Base-by-base conservation (phyloP, 2,113 vertebrate genomes). In the Gnathonemus longibarbis region DNA sequence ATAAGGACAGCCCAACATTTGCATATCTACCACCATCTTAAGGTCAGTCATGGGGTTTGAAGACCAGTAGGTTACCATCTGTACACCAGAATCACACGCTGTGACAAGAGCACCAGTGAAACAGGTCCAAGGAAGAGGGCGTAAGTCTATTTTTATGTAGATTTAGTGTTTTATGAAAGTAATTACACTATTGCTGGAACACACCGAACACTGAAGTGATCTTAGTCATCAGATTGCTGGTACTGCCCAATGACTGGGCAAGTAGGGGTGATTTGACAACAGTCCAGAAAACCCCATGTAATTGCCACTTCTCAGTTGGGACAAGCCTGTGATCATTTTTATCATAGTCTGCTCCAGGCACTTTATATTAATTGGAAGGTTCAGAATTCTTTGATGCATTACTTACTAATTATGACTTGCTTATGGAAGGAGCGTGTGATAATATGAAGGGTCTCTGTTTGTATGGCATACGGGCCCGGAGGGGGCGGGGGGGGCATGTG, bases 341-440 rank as follows among this genome's bases (percentile, higher is more conserved):
- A 52, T 58, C 87, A 35, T 58, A 48, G 66, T 50, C 49, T 58
- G 84, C 87, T 88, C 70, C 48, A 19, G 84, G 90, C 86, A 21
- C 87, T 88, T 88, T 5, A 83, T 90, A 90, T 90, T 88, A 90
- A 88, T 90, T 89, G 88, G 58, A 89, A 90, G 88, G 88, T 49
- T 89, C 31, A 50, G 46, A 89, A 62, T 46, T 24, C 90, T 89
- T 90, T 90, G 88, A 90, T 85, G 90, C 80, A 46, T 89, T 88
- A 52, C 88, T 89, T 89, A 90, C 90, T 89, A 90, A 90, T 90
- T 90, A 84, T 84, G 77, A 90, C 52, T 84, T 42, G 62, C 74
- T 84, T 85, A 86, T 42, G 42, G 80, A 84, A 85, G 39, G 13
- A 27, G 21, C 17, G 39, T 27, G n/a, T 19, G 70, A 88, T 70